Percentiles rank a stretch among this genome's conserved stretches.
phyloP scores from a whole-genome alignment of 2,888 invertebrate species.

The Acanthosepion lycidas region DNA sequence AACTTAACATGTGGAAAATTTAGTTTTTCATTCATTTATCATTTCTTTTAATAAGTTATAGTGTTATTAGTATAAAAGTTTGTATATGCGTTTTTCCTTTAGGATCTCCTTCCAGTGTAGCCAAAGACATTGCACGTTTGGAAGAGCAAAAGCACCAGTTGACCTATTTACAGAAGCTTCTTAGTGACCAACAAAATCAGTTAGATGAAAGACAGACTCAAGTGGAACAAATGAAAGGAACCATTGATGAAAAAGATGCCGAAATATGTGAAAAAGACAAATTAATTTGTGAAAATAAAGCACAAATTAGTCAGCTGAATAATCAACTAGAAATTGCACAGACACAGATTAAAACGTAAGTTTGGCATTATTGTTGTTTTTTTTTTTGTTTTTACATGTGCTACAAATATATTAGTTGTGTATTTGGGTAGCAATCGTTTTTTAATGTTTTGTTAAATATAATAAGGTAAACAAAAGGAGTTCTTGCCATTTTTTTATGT shows the following conservation, averaged over 20 bases:
- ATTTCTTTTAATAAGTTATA: background rate
- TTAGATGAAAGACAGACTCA: constrained; percentile 52
- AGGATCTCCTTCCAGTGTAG: constrained; percentile 41
- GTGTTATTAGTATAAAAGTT: background rate
- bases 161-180: constrained; percentile 37
- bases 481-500: no score
- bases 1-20: background rate
- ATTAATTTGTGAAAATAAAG: constrained; percentile 49
- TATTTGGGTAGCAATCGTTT: no score
- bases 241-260: constrained; percentile 51
- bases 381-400: no score
- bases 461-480: no score
- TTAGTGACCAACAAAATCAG: constrained; percentile 46
- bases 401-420: no score
- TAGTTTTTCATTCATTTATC: background rate
- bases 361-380: background rate
- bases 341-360: constrained; percentile 36
- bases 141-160: constrained; percentile 37
- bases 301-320: constrained; percentile 50
- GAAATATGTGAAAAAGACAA: constrained; percentile 37
- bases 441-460: no score
- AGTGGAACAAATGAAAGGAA: constrained; percentile 51
- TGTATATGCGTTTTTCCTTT: background rate
- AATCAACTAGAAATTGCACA: constrained; percentile 43
- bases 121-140: constrained; percentile 38